A percentile compares a stretch with the other conserved stretches of the same genome.
phyloP scores from a whole-genome alignment of 2,113 vertebrate species.

The Crypturellus undulatus region DNA sequence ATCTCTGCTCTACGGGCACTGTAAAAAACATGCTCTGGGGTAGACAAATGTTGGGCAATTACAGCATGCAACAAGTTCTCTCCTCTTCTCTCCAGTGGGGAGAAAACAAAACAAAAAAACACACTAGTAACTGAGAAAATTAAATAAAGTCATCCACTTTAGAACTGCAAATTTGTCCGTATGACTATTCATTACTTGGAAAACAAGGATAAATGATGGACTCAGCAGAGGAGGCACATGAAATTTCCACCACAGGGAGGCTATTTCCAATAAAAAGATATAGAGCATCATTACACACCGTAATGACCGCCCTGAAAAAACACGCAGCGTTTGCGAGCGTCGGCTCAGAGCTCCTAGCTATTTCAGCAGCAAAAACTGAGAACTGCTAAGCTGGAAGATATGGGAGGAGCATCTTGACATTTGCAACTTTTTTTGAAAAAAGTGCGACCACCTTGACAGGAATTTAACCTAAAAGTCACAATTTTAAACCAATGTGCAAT shows the following conservation, averaged over 20 bases:
- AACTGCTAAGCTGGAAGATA: background rate
- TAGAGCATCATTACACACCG: background rate
- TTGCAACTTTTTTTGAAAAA: background rate
- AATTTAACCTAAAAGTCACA: background rate
- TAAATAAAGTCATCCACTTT: background rate
- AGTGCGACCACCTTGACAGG: background rate
- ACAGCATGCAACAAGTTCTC: rapidly evolving
- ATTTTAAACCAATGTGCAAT: background rate
- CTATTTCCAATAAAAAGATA: background rate
- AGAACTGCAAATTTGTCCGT: background rate
- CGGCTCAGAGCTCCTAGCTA: background rate
- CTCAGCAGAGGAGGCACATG: background rate
- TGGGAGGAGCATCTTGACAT: background rate
- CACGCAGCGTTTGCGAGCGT: background rate
- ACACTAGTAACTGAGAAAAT: background rate
- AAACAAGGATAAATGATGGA: background rate
- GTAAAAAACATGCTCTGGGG: background rate
- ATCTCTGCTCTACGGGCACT: background rate
- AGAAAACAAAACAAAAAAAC: background rate
- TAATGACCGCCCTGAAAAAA: rapidly evolving
- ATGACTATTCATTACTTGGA: background rate
- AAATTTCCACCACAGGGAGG: background rate
- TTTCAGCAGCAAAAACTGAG: rapidly evolving
- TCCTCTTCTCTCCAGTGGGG: background rate
- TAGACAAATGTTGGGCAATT: background rate